Percentiles rank a stretch among this genome's conserved stretches.
phyloP scores from a whole-genome alignment of 2,113 vertebrate genomes.

The Cervus canadensis region DNA sequence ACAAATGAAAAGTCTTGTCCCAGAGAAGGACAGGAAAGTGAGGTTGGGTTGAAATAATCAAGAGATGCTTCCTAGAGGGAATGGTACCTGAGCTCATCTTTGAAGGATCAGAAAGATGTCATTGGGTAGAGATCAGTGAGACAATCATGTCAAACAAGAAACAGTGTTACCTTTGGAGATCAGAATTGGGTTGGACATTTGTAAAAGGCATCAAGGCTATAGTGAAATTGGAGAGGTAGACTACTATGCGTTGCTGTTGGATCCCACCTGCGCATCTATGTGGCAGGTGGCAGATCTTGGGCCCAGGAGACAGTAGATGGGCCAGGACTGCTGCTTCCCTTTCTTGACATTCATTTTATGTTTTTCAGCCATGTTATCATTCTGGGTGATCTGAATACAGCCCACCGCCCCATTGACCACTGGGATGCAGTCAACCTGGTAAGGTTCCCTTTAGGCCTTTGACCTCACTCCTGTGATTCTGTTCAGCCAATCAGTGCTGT shows the following conservation, averaged over 20 bases:
- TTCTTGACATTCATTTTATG: slow-evolving; percentile 8
- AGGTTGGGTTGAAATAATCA: slow-evolving; percentile 4
- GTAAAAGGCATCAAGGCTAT: not conserved
- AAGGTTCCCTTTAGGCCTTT: slow-evolving; percentile 68
- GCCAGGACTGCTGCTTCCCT: not conserved
- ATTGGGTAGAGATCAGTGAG: slow-evolving; percentile 6
- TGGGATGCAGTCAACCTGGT: slow-evolving; percentile 87
- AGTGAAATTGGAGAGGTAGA: not conserved
- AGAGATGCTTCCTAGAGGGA: not conserved
- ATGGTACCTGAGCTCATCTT: not conserved
- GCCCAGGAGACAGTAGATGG: not conserved
- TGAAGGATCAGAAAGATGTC: not conserved
- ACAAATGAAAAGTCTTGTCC: slow-evolving; percentile 30
- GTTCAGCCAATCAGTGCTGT: not conserved
- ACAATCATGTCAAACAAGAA: not conserved
- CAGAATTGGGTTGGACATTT: not conserved
- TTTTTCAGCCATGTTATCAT: slow-evolving; percentile 88
- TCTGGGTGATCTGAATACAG: slow-evolving; percentile 91
- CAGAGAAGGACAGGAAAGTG: not conserved
- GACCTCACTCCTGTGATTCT: not conserved
- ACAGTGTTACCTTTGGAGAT: not conserved
- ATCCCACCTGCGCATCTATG: not conserved
- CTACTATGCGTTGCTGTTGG: not conserved
- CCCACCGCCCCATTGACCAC: slow-evolving; percentile 89
- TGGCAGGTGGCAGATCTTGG: not conserved